Evolutionary conservation across 2,113 vertebrate species (phyloP), one percentile per base, ranked within the genome.

Genomic region (Daphoenositta chrysoptera): DNA sequence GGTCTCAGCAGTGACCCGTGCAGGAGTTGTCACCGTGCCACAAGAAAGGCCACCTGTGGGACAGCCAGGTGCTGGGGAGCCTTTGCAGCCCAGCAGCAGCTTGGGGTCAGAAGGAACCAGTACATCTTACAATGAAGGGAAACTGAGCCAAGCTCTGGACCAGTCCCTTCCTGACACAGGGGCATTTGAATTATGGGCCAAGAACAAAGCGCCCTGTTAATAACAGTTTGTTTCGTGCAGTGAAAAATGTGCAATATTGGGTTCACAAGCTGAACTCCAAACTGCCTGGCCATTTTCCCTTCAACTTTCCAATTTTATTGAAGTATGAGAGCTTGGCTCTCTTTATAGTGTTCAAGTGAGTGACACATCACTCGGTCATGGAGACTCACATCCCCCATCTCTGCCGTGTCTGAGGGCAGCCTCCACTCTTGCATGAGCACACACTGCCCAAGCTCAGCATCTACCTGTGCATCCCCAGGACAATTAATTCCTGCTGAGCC

Each of bases 141-240:
- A 90, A 39, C 64, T n/a, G 79, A 90, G 89, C 90, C 92, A 94
- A 93, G 68, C 40, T 92, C 83, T 78, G 86, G 90, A 90, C 71
- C 64, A 85, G 58, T 69, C 81, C 73, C 54, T 76, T 63, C 66
- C 45, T 7, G 1, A 63, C 50, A 81, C 72, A 58, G 78, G 50
- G 50, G 11, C 71, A 70, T 90, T 93, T 92, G 71, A 95, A 93
- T 89, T 13, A 9, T 83, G 86, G 76, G 87, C 57, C 63, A 83
- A 90, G 95, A 97, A 90, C 95, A 96, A 97, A 95, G 92, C 27
- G 5, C 66, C 24, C 45, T 60, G 58, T 77, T 94, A 95, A 77
- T 86, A 90, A 58, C 54, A 83, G 68, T 51, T 86, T 70, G 80
- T 83, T 90, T 90, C 0, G 0, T 50, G 64, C 39, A 3, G 47